Base-by-base conservation (phyloP, 1,140 invertebrate genomes). In the Leptonema lineaticorne region DNA sequence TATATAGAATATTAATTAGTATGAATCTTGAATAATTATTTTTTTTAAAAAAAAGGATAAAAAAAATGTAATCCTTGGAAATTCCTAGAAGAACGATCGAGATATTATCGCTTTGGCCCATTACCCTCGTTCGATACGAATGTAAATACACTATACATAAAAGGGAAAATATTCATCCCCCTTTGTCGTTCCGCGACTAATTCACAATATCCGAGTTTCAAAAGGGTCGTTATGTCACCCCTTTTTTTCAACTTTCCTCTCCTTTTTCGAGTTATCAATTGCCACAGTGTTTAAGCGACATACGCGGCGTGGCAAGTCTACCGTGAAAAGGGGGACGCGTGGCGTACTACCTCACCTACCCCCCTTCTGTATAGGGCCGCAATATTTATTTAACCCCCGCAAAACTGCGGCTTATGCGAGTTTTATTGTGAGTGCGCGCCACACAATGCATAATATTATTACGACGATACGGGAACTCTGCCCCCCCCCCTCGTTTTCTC, bases 271-370 rank as follows among this genome's bases (percentile, higher is more conserved):
- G 71, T 69, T 67, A 72, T 72, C 68, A 72, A 69, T 72, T 68
- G 71, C 71, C 71, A 68, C 58, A 69, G 68, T 72, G 71, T 72
- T 72, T 72, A 72, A 65, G 63, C 71, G 63, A 66, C 67, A 63
- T 67, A 69, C 67, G 70, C 57, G 48, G 57, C 60, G 66, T 26
- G 63, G 45, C 58, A 57, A 56, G 50, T 66, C 50, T 66, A 57
- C 28, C 50, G 50, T 66, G 29, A 66, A 57, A 57, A 6, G 64
- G 64, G 63, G 53, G n/a, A n/a, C 26, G 22, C 59, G 56, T 28
- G 59, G 29, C 20, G n/a, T n/a, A n/a, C n/a, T n/a, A n/a, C 24
- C 28, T 33, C 18, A 24, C 29, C n/a, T n/a, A 33, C 27, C 56
- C 28, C 56, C 18, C 28, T n/a, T n/a, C n/a, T n/a, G n/a, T n/a